A percentile compares a stretch with the other conserved stretches of the same genome.
Evolutionary conservation across 2,113 vertebrate species (phyloP).

Genomic region (Siniperca knerii): DNA sequence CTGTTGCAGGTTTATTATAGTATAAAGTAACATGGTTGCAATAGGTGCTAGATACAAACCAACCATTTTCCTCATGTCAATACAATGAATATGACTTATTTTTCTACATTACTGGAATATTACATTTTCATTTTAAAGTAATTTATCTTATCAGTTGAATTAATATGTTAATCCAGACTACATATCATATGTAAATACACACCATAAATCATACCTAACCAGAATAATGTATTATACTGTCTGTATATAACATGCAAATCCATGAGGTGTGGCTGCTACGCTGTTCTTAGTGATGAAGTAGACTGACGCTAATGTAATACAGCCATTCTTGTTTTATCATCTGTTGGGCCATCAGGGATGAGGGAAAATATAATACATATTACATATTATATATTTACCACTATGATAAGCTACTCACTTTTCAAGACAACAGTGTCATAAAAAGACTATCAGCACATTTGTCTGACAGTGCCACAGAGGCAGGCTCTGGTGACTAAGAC

Average conservation of each 20-base stretch:
- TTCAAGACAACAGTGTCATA: constrained; percentile 36
- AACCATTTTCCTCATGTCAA: constrained; percentile 59
- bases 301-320: constrained; percentile 54
- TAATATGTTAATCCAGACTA: constrained; percentile 42
- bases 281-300: constrained; percentile 55
- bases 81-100: constrained; percentile 63
- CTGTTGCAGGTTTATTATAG: constrained; percentile 19
- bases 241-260: constrained; percentile 65
- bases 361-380: constrained; percentile 40
- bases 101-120: constrained; percentile 66
- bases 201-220: constrained; percentile 67
- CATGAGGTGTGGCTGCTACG: constrained; percentile 41
- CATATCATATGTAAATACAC: constrained; percentile 75
- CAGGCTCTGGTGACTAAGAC: neutral
- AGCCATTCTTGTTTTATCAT: constrained; percentile 44
- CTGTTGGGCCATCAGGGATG: constrained; percentile 27
- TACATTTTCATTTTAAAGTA: constrained; percentile 65
- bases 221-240: constrained; percentile 74
- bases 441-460: constrained; percentile 25
- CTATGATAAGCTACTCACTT: neutral
- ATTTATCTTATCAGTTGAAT: constrained; percentile 56
- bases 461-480: neutral
- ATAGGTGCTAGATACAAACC: constrained; percentile 58
- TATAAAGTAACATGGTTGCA: constrained; percentile 40
- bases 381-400: constrained; percentile 36